These are phyloP conservation scores for Henricia sp. DNA, from an alignment of 53 echinoderm and acorn worm species.

Conservation along the genomic window DNA sequence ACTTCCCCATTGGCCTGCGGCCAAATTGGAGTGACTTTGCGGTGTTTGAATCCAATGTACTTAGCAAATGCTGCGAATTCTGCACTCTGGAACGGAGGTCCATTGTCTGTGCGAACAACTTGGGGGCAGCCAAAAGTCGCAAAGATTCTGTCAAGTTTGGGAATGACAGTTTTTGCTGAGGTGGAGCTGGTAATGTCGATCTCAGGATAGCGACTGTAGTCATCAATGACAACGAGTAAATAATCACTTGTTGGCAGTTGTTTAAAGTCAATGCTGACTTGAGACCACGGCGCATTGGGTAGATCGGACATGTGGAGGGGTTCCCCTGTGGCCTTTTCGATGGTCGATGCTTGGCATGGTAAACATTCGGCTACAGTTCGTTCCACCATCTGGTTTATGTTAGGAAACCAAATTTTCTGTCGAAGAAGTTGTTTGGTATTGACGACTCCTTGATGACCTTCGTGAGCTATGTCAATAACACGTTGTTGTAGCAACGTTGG, in stretches of 20 bases:
- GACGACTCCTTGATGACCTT: slow-evolving; percentile 77
- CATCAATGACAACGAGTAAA: too few species aligned
- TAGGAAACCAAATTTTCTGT: slow-evolving; percentile 82
- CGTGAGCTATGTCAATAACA: slow-evolving; percentile 64
- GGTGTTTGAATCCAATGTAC: slow-evolving; percentile 44
- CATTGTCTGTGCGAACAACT: too few species aligned
- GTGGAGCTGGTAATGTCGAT: slow-evolving; percentile 35
- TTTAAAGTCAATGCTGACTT: slow-evolving; percentile 47
- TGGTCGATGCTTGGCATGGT: slow-evolving; percentile 70
- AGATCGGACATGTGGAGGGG: slow-evolving; percentile 50
- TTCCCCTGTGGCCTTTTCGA: slow-evolving; percentile 47
- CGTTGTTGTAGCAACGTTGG: slow-evolving; percentile 57
- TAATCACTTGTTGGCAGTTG: slow-evolving; percentile 52
- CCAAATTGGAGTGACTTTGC: slow-evolving; percentile 30
- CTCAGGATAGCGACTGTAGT: too few species aligned
- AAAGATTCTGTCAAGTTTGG: too few species aligned
- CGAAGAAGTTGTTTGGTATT: slow-evolving; percentile 75
- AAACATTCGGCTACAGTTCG: slow-evolving; percentile 55
- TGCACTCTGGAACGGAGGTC: slow-evolving; percentile 45
- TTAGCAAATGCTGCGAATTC: slow-evolving; percentile 45
- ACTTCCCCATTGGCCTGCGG: slow-evolving; percentile 41
- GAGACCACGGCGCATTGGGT: slow-evolving; percentile 7
- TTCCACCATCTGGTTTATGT: slow-evolving; percentile 67
- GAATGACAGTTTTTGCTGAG: too few species aligned
- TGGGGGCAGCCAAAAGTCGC: too few species aligned